Conservation (phyloP, 2,797 vertebrate species). For the Coilia nasus region DNA sequence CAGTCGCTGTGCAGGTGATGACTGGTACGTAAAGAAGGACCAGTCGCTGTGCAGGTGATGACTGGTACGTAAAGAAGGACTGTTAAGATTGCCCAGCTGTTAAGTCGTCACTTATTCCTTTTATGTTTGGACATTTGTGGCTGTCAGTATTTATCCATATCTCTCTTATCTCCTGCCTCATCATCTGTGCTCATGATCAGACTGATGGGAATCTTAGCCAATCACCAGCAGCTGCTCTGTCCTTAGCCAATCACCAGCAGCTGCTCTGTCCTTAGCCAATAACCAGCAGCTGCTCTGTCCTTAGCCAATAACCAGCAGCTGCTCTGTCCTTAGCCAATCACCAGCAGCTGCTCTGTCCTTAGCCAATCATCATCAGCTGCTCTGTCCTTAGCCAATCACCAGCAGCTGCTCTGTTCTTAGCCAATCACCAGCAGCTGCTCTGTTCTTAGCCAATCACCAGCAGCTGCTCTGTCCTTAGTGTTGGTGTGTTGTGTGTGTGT, state of each 20-base stretch:
- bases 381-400: no score
- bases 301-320: no score
- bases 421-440: background rate
- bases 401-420: no score
- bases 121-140: background rate
- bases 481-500: background rate
- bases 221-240: background rate
- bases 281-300: background rate
- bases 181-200: background rate
- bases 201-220: background rate
- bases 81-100: background rate
- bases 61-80: no score
- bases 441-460: background rate
- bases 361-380: no score
- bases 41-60: background rate
- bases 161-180: background rate
- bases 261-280: no score
- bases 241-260: background rate
- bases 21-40: no score
- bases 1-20: background rate
- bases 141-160: background rate
- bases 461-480: no score
- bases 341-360: background rate
- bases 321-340: no score
- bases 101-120: background rate